phyloP scores from a whole-genome alignment of 2,113 vertebrate genomes.

The Suncus etruscus region DNA sequence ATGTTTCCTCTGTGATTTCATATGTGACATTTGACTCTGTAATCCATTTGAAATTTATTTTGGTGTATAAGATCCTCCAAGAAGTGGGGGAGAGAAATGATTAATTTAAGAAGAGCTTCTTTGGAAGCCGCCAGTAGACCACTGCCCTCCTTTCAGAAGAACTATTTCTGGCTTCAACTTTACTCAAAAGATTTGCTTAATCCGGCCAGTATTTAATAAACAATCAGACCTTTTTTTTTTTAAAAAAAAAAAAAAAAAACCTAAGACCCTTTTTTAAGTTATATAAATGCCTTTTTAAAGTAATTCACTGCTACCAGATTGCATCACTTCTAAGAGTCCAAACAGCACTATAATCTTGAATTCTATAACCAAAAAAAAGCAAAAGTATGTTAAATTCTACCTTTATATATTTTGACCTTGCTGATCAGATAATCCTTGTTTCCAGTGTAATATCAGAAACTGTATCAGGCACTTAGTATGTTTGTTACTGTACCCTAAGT shows the following conservation, averaged over 20 bases:
- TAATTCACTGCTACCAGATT: too few species aligned
- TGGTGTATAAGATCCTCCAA: slow-evolving; percentile 34
- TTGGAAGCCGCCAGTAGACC: slow-evolving; percentile 22
- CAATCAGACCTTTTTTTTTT: slow-evolving; percentile 43
- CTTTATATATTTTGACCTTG: too few species aligned
- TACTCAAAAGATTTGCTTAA: slow-evolving; percentile 47
- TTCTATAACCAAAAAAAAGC: too few species aligned
- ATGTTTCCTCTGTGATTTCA: slow-evolving; percentile 11
- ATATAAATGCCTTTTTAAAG: too few species aligned
- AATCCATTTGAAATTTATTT: slow-evolving; percentile 60
- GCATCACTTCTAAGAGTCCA: too few species aligned
- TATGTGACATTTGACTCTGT: slow-evolving; percentile 49
- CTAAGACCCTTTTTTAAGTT: slow-evolving; percentile 41
- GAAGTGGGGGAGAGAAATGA: neutral
- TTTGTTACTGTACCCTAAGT: too few species aligned
- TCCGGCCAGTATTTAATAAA: neutral
- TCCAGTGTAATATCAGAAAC: too few species aligned
- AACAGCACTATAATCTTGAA: too few species aligned
- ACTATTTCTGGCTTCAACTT: slow-evolving; percentile 38
- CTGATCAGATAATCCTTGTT: too few species aligned
- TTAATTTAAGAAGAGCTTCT: slow-evolving; percentile 55
- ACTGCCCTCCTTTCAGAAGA: slow-evolving; percentile 1
- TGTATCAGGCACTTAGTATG: too few species aligned
- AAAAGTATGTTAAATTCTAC: too few species aligned
- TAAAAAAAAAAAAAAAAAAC: neutral